Conservation (phyloP, 2,113 vertebrate species). For the Nipponia nippon region DNA sequence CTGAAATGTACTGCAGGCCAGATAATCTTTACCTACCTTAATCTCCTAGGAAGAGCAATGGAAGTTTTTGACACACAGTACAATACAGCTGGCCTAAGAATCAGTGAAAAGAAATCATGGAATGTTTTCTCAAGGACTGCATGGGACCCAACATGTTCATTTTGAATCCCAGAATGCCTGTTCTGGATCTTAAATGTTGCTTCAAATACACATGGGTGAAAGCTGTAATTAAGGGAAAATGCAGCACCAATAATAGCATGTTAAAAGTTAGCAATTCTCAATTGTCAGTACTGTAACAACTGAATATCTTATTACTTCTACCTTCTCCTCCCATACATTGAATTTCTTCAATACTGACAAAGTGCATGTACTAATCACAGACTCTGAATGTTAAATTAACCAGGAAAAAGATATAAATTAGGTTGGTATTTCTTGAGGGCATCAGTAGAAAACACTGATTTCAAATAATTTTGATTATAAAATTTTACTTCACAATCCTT, state of each 20-base stretch:
- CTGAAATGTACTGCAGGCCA: not conserved
- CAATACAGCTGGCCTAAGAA: not conserved
- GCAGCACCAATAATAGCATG: conserved; percentile 65
- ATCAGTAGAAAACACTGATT: conserved; percentile 67
- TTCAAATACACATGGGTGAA: conserved; percentile 22
- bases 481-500: conserved; percentile 73
- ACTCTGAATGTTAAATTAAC: conserved; percentile 52
- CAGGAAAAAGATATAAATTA: conserved; percentile 39
- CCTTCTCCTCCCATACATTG: conserved; percentile 14
- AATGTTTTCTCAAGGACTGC: not conserved
- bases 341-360: conserved; percentile 47
- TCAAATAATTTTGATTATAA: conserved; percentile 66
- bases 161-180: not conserved
- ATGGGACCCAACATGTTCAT: not conserved
- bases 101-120: not conserved
- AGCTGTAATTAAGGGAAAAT: conserved; percentile 57
- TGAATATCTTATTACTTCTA: conserved; percentile 45
- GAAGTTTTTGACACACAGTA: not conserved
- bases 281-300: conserved; percentile 52
- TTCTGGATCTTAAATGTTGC: conserved; percentile 13
- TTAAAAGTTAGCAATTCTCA: conserved; percentile 68
- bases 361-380: conserved; percentile 53
- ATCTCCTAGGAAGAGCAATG: not conserved
- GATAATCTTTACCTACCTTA: not conserved
- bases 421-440: conserved; percentile 43